phyloP scores from a whole-genome alignment of 1,140 invertebrate genomes.

The Drosophila ambigua region DNA sequence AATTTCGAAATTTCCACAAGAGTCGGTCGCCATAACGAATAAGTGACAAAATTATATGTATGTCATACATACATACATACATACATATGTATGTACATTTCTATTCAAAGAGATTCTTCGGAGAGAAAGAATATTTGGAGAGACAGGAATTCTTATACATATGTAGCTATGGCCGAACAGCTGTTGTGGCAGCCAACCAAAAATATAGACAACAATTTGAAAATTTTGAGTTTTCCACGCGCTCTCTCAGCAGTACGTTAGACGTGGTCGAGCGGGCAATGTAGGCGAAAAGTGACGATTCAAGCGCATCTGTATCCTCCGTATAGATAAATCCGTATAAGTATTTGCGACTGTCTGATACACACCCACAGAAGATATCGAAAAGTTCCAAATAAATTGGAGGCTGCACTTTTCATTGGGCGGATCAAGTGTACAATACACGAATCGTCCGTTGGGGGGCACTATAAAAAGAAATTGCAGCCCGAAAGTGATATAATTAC shows the following conservation, averaged over 20 bases:
- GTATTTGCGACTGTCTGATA: neutral
- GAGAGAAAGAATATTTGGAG: neutral
- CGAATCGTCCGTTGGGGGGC: neutral
- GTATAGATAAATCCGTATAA: slow-evolving; percentile 36
- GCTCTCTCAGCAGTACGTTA: slow-evolving; percentile 55
- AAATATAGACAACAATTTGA: slow-evolving; percentile 43
- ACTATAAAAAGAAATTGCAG: slow-evolving; percentile 40
- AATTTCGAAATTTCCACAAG: too few species aligned
- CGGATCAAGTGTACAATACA: too few species aligned
- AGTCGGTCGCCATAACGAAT: too few species aligned
- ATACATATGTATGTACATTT: too few species aligned
- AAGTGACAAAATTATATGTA: too few species aligned
- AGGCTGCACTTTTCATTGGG: too few species aligned
- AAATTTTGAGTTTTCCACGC: slow-evolving; percentile 25
- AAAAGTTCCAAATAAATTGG: neutral
- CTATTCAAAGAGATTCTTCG: too few species aligned
- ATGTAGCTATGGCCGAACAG: slow-evolving; percentile 11
- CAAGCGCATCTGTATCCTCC: slow-evolving; percentile 10
- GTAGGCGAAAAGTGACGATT: slow-evolving; percentile 15
- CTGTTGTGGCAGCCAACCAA: slow-evolving; percentile 19
- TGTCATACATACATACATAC: too few species aligned
- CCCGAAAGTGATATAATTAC: slow-evolving; percentile 72
- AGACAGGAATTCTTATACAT: neutral
- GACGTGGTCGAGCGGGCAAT: slow-evolving; percentile 53
- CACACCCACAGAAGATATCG: neutral